phyloP scores from a whole-genome alignment of 1,140 invertebrate genomes.

The Zaprionus nigranus region DNA sequence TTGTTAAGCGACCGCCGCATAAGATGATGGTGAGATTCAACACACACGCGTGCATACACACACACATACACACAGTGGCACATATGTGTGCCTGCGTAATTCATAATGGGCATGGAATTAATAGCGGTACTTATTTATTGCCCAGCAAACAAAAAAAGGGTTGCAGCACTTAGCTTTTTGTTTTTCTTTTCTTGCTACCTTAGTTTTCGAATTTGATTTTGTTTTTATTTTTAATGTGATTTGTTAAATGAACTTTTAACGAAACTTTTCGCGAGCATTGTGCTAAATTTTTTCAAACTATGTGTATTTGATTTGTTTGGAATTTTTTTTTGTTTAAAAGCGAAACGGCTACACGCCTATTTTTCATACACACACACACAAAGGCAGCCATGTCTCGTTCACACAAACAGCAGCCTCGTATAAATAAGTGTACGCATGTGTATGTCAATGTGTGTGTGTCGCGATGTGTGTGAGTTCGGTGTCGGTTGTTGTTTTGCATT shows the following conservation, averaged over 20 bases:
- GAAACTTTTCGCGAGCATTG: conserved; percentile 15
- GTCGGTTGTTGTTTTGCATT: conserved; percentile 56
- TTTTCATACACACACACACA: conserved; percentile 55
- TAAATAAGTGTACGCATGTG: conserved; percentile 33
- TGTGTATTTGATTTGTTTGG: conserved; percentile 53
- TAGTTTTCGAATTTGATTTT: neutral
- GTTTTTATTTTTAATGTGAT: conserved; percentile 18
- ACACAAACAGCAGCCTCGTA: conserved; percentile 30
- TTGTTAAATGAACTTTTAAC: conserved; percentile 30
- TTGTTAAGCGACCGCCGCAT: conserved; percentile 20
- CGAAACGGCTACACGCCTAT: conserved; percentile 70
- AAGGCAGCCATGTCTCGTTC: conserved; percentile 49
- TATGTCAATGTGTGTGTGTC: neutral
- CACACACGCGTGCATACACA: neutral
- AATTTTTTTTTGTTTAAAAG: conserved; percentile 44
- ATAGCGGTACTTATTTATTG: conserved; percentile 41
- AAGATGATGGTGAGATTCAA: conserved; percentile 6
- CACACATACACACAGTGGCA: neutral
- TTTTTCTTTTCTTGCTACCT: conserved; percentile 5
- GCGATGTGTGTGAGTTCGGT: conserved; percentile 18
- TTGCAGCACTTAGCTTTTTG: conserved; percentile 35
- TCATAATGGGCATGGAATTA: conserved; percentile 39
- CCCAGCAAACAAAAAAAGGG: conserved; percentile 41
- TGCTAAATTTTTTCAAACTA: conserved; percentile 48
- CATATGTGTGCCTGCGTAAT: conserved; percentile 29